These are phyloP conservation scores for Orbicella faveolata DNA, from an alignment of 64 coral and sea anemone genomes.

Conservation along the genomic window DNA sequence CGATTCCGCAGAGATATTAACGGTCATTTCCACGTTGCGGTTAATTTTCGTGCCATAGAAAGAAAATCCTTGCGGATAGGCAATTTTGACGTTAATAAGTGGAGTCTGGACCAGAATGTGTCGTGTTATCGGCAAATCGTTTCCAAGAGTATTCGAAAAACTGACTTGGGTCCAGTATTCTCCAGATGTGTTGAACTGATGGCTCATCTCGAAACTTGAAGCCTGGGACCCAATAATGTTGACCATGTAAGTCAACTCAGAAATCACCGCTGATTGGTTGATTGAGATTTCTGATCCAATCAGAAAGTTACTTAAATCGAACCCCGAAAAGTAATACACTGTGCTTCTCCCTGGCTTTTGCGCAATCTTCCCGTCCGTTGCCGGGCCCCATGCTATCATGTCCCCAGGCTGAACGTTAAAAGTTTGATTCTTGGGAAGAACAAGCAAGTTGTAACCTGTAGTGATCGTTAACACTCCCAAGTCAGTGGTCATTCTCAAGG, in stretches of 20 bases:
- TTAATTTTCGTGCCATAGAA: conserved; percentile 50
- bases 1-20: conserved; percentile 49
- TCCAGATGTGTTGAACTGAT: conserved; percentile 13
- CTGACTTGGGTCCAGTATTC: conserved; percentile 35
- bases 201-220: conserved; percentile 27
- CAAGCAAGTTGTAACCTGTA: conserved; percentile 68
- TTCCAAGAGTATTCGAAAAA: conserved; percentile 15
- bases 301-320: background rate
- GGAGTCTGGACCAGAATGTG: conserved; percentile 45
- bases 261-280: conserved; percentile 12
- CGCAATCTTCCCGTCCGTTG: conserved; percentile 44
- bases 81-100: conserved; percentile 22
- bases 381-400: conserved; percentile 68
- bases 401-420: conserved; percentile 49
- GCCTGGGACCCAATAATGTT: conserved; percentile 38
- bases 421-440: conserved; percentile 46
- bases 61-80: conserved; percentile 50
- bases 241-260: conserved; percentile 22
- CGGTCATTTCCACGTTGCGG: conserved; percentile 29
- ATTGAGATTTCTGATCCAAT: background rate
- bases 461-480: conserved; percentile 47
- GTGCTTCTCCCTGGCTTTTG: conserved; percentile 17
- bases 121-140: background rate
- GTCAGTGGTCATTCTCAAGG: conserved; percentile 37
- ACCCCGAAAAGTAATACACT: conserved; percentile 5